These are phyloP conservation scores for Diacarnus erythraeanus DNA, from an alignment of 37 sponge, comb jelly and placozoan genomes.

Conservation along the genomic window DNA sequence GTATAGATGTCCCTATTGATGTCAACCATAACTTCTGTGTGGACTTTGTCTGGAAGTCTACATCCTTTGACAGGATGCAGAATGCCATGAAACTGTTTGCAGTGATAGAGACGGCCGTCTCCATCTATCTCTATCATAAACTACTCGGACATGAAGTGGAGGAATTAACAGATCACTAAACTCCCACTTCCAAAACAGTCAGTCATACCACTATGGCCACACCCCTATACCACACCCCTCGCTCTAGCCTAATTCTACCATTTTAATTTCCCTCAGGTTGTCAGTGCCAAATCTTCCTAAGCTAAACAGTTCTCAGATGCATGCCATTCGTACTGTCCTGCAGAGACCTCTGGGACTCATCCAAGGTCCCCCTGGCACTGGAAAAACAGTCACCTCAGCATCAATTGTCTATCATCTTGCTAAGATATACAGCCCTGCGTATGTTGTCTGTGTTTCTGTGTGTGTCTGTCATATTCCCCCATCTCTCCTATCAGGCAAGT, in stretches of 20 bases:
- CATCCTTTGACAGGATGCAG: constrained; percentile 96
- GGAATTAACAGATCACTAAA: constrained; percentile 56
- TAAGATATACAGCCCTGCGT: constrained; percentile 55
- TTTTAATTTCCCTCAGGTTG: constrained; percentile 35
- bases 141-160: constrained; percentile 89
- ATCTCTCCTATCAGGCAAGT: constrained; percentile 71
- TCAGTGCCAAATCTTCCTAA: constrained; percentile 89
- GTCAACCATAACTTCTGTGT: constrained; percentile 76
- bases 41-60: constrained; percentile 98
- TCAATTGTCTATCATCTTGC: constrained; percentile 93
- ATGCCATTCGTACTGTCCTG: constrained; percentile 92
- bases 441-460: neutral
- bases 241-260: no score
- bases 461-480: neutral
- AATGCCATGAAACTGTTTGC: constrained; percentile 96
- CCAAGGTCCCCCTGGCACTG: constrained; percentile 96
- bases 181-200: constrained; percentile 70
- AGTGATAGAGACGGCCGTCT: constrained; percentile 89
- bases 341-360: constrained; percentile 95
- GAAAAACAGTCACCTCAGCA: constrained; percentile 99
- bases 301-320: constrained; percentile 91
- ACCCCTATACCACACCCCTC: neutral
- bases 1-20: constrained; percentile 69
- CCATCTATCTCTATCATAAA: constrained; percentile 93
- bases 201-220: constrained; percentile 4